phyloP scores from a whole-genome alignment of 1,140 invertebrate species.

The Scaptomyza montana region DNA sequence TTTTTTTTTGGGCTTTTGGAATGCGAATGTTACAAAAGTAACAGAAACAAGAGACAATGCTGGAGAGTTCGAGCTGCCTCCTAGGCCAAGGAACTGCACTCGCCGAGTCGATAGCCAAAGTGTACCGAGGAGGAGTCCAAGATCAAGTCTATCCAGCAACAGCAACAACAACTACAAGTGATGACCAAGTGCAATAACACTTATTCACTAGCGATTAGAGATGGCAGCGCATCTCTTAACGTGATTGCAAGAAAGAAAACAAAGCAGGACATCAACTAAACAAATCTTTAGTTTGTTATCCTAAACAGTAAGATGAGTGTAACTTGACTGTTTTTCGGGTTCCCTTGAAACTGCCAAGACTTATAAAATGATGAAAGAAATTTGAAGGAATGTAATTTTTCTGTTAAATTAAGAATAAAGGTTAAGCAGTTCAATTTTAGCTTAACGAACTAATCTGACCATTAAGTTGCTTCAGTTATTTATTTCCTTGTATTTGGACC shows the following conservation, averaged over 20 bases:
- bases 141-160: constrained; percentile 62
- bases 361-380: too few species aligned
- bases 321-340: too few species aligned
- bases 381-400: too few species aligned
- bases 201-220: constrained; percentile 20
- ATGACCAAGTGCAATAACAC: constrained; percentile 62
- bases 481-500: too few species aligned
- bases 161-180: constrained; percentile 9
- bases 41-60: constrained; percentile 10
- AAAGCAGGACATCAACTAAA: too few species aligned
- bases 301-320: too few species aligned
- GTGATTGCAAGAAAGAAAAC: neutral
- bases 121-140: constrained; percentile 46
- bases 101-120: constrained; percentile 33
- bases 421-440: too few species aligned
- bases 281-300: too few species aligned
- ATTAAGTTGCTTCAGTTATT: too few species aligned
- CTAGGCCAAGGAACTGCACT: constrained; percentile 58
- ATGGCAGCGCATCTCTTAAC: neutral
- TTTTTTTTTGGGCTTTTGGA: constrained; percentile 26
- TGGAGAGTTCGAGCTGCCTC: constrained; percentile 2
- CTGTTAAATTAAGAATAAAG: too few species aligned
- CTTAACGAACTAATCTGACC: too few species aligned
- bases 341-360: too few species aligned
- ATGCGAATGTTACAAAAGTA: constrained; percentile 48